phyloP scores from a whole-genome alignment of 2,888 invertebrate species.

The Norana najaformis region DNA sequence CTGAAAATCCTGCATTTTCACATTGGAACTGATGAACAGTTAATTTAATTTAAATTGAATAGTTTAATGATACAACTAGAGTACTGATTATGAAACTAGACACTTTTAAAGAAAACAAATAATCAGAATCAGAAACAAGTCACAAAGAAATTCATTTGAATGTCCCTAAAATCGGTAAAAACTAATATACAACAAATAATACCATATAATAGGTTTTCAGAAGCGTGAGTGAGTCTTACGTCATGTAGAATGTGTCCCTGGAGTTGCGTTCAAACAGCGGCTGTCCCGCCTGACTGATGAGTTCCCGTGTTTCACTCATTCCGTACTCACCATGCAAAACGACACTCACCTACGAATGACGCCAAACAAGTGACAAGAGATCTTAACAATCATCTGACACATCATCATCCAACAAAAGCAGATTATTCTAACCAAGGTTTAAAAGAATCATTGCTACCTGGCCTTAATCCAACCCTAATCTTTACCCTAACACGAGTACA shows the following conservation, averaged over 20 bases:
- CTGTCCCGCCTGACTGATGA: constrained; percentile 51
- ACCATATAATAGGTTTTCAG: neutral
- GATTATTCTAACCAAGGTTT: no score
- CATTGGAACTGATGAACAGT: no score
- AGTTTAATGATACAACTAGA: no score
- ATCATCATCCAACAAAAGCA: neutral
- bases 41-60: no score
- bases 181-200: neutral
- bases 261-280: constrained; percentile 61
- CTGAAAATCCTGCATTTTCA: no score
- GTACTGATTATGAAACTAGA: no score
- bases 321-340: constrained; percentile 63
- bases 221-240: constrained; percentile 50
- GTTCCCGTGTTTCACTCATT: constrained; percentile 62
- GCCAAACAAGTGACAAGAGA: neutral
- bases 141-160: neutral
- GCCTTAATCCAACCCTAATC: no score
- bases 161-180: neutral
- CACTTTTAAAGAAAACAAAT: no score
- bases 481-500: neutral
- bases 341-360: constrained; percentile 57
- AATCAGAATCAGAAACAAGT: neutral
- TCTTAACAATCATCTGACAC: neutral
- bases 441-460: no score
- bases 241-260: constrained; percentile 59